Evolutionary conservation across 2,888 invertebrate species (phyloP), one percentile per base, ranked within the genome.

Genomic region (Chloroclystis v-ata): DNA sequence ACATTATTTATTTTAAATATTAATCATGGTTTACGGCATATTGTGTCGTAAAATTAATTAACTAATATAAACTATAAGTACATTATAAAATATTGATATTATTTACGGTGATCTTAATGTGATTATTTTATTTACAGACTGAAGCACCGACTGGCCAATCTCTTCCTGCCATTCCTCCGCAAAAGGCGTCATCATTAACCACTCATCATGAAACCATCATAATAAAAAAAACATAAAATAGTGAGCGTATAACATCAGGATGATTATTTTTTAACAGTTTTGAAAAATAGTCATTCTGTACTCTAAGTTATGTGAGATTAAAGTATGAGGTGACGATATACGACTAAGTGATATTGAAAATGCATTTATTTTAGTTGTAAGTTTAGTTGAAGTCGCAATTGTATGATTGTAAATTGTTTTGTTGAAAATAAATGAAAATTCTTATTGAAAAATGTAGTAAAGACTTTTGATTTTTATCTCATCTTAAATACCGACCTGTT

Each of bases 391-490:
- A 33, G n/a, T 14, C 63, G 63, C 66, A 67, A 66, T 60, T 60
- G 59, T 72, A 65, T 68, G 65, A 54, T 57, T 70, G 69, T 76
- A 67, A 68, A 73, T 74, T 82, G 85, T 87, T 86, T 50, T 63
- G 85, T 86, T 87, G 76, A 83, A 82, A 84, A 84, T 82, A 87
- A 87, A 72, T 77, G 67, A 64, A 61, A 75, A 83, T 85, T 87
- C 71, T 82, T 86, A 85, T 86, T 86, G 76, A 86, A 87, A 86
- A 86, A 87, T 76, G 76, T 72, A 64, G 73, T 78, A 62, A 48
- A 9, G 11, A 28, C 55, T 41, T 41, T 63, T 54, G 56, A 28
- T 7, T 13, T 13, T n/a, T 29, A 20, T 9, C 24, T 26, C 20
- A 11, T 11, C 37, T 3, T 26, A 20, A 20, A 20, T 5, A 20